Conservation (phyloP, 2,797 vertebrate species). For the Tenualosa ilisha region DNA sequence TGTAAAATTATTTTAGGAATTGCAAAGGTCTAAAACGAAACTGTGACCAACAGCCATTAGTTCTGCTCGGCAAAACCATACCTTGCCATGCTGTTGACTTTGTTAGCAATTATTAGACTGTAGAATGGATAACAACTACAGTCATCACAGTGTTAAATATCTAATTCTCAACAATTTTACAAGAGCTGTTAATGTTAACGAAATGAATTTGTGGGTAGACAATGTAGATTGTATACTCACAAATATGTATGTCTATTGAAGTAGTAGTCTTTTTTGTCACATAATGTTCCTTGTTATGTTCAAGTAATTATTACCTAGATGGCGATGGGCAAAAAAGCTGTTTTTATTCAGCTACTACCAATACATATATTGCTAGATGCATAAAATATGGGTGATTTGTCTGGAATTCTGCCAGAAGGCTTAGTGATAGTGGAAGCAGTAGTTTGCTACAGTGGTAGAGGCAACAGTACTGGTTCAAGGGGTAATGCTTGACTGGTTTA, state of each 20-base stretch:
- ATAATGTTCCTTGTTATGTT: neutral
- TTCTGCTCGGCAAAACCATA: neutral
- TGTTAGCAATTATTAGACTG: neutral
- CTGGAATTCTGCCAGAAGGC: neutral
- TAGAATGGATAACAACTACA: neutral
- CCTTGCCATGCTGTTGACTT: neutral
- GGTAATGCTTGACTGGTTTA: neutral
- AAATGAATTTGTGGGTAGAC: neutral
- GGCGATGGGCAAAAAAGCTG: neutral
- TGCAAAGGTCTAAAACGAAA: neutral
- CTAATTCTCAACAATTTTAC: neutral
- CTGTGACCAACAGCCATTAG: neutral
- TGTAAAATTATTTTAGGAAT: slow-evolving; percentile 2
- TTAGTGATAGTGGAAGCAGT: neutral
- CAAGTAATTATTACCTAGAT: neutral
- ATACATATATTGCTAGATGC: neutral
- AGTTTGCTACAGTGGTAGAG: no score
- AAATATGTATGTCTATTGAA: neutral
- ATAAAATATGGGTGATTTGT: neutral
- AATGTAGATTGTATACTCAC: no score
- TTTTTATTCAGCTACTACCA: neutral
- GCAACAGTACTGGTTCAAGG: neutral
- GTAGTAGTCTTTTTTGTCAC: neutral
- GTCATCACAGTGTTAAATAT: neutral
- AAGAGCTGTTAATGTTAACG: neutral